Base-by-base conservation (phyloP, 1,140 invertebrate genomes). In the Myzus persicae region DNA sequence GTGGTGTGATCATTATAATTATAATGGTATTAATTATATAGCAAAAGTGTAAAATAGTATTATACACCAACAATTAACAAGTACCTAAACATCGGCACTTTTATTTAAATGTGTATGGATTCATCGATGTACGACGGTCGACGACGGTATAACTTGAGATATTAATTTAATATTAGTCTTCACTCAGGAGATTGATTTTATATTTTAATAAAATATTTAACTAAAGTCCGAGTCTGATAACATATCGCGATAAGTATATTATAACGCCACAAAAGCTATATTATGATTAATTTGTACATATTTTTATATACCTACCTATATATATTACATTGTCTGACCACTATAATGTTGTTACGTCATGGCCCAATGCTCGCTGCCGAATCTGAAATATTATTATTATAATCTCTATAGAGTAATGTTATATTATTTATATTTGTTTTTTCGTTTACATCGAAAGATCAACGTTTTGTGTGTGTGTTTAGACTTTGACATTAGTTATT, bases 361-460 rank as follows among this genome's bases (percentile, higher is more conserved):
- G 31, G 59, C 4, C 2, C 18, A 76, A n/a, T n/a, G 31, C 14
- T 76, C 31, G 14, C 14, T n/a, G 31, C 59, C 59, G n/a, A 76
- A 76, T 76, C 31, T 76, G 14, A 76, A 76, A n/a, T 67, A n/a
- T 67, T 76, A n/a, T 76, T 76, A 76, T 76, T 76, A 76, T 36
- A n/a, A 76, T 26, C 26, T 76, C 59, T n/a, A 31, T 18, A 76
- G 31, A n/a, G 59, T 67, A 67, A n/a, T n/a, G n/a, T 67, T 5
- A n/a, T 76, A n/a, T 76, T 76, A 76, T 76, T 76, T 76, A 76
- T 76, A 76, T 76, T 76, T 76, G 59, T 76, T 76, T 76, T 76
- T n/a, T 76, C 31, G 59, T 76, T 76, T n/a, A n/a, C 31, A 76
- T n/a, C n/a, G 59, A n/a, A 76, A 76, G 31, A 76, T n/a, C n/a